Conservation (phyloP, 2,113 vertebrate genomes). For the Salvelinus fontinalis region DNA sequence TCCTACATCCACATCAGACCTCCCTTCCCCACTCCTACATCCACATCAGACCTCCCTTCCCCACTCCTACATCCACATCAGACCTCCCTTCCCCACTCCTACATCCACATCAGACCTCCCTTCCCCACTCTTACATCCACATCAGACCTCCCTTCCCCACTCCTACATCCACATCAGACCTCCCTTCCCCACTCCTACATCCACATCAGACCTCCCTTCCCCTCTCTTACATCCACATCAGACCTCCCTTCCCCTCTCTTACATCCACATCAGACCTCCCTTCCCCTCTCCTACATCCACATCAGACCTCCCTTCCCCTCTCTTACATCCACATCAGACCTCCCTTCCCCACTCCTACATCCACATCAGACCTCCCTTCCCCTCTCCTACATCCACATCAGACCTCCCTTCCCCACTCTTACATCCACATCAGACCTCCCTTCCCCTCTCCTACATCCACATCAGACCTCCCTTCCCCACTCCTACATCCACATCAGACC, state of each 20-base stretch:
- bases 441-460: no score
- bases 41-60: conserved; percentile 12
- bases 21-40: conserved; percentile 35
- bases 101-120: no score
- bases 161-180: conserved; percentile 9
- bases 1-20: no score
- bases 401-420: conserved; percentile 36
- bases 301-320: no score
- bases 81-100: conserved; percentile 36
- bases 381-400: conserved; percentile 26
- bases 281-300: conserved; percentile 34
- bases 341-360: conserved; percentile 35
- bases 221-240: conserved; percentile 27
- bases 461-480: conserved; percentile 37
- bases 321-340: no score
- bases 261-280: no score
- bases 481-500: conserved; percentile 9
- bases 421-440: no score
- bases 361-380: conserved; percentile 12
- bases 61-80: conserved; percentile 26
- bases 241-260: no score
- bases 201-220: conserved; percentile 12
- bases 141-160: conserved; percentile 37
- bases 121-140: no score
- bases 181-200: conserved; percentile 35